These are phyloP conservation scores for Tauraco hartlaubi DNA, from an alignment of 2,797 vertebrate genomes.

Conservation along the genomic window DNA sequence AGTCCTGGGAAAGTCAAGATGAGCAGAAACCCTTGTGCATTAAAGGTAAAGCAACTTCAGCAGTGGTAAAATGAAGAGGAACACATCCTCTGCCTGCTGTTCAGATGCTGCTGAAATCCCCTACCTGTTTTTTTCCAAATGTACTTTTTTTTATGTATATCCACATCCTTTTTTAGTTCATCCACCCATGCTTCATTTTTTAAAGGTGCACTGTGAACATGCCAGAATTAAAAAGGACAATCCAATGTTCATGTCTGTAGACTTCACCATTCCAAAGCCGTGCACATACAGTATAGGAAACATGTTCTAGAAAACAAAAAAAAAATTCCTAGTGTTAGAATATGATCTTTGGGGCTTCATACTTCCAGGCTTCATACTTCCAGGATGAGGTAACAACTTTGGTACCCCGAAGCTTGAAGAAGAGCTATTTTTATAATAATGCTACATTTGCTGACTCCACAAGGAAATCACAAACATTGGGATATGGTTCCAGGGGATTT, in stretches of 20 bases:
- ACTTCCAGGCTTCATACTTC: background rate
- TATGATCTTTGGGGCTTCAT: background rate
- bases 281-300: background rate
- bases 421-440: background rate
- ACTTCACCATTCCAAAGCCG: background rate
- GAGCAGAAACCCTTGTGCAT: constrained; percentile 9
- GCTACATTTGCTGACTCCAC: background rate
- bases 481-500: background rate
- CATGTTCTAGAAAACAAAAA: background rate
- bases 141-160: background rate
- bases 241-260: background rate
- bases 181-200: background rate
- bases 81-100: background rate
- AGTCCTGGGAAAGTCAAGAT: constrained; percentile 34
- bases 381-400: background rate
- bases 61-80: constrained; percentile 3
- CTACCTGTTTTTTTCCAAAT: background rate
- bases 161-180: background rate
- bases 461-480: background rate
- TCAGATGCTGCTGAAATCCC: constrained; percentile 8
- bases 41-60: constrained; percentile 31
- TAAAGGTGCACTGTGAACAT: background rate
- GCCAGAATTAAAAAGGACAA: background rate
- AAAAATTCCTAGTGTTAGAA: background rate
- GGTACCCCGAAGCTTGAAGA: background rate